phyloP scores from a whole-genome alignment of 35 echinoderm and acorn worm genomes.

The Holothuria glaberrima region DNA sequence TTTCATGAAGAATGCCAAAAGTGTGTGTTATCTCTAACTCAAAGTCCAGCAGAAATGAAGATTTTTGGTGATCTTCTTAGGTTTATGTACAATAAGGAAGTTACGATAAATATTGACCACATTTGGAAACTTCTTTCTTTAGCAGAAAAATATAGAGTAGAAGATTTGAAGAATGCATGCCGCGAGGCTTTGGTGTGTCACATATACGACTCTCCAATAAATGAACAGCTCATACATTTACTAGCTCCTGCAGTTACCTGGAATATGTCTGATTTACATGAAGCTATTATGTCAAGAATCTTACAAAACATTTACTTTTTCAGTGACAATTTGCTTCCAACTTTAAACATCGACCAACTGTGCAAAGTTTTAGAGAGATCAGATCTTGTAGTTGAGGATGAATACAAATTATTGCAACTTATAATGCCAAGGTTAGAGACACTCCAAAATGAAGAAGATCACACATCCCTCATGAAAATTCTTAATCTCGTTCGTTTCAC shows the following conservation, averaged over 20 bases:
- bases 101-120: background rate
- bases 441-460: background rate
- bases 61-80: background rate
- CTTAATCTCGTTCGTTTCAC: background rate
- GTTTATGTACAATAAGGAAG: constrained; percentile 6
- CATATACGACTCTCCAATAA: background rate
- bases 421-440: background rate
- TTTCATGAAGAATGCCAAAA: background rate
- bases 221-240: background rate
- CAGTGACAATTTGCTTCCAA: background rate
- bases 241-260: background rate
- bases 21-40: background rate
- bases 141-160: constrained; percentile 1
- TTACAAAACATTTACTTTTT: constrained; percentile 7
- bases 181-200: background rate
- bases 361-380: background rate
- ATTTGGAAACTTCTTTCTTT: constrained; percentile 23
- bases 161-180: background rate
- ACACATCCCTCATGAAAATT: background rate
- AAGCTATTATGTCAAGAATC: background rate
- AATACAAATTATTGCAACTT: background rate
- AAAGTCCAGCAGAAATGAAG: background rate
- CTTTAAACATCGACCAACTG: background rate
- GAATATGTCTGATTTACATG: background rate
- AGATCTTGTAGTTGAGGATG: background rate